Conservation (phyloP, 2,113 vertebrate species). For the Oceanites oceanicus region DNA sequence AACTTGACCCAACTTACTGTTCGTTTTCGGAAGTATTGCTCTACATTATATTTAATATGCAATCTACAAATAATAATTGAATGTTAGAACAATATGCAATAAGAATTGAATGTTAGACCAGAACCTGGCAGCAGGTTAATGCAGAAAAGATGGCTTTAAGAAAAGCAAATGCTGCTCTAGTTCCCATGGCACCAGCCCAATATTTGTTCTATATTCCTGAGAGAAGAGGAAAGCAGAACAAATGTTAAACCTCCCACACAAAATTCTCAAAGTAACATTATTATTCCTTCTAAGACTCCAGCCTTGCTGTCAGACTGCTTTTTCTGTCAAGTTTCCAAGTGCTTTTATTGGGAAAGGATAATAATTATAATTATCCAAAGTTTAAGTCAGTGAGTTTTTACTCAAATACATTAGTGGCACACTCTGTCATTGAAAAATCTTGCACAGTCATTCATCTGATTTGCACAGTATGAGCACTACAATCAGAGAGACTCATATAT, state of each 20-base stretch:
- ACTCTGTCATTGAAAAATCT: neutral
- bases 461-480: neutral
- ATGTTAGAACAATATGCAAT: neutral
- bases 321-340: constrained; percentile 18
- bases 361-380: neutral
- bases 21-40: neutral
- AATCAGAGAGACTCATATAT: neutral
- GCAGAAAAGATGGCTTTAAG: neutral
- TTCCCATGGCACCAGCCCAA: constrained; percentile 58
- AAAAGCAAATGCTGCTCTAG: constrained; percentile 6
- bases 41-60: neutral
- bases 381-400: neutral
- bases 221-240: constrained; percentile 49
- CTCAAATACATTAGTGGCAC: neutral
- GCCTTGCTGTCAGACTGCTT: neutral
- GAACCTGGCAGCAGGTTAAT: neutral
- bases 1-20: neutral
- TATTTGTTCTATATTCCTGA: constrained; percentile 41
- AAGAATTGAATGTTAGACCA: neutral
- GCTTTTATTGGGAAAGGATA: neutral
- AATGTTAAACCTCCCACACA: constrained; percentile 54
- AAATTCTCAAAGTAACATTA: constrained; percentile 30
- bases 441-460: neutral
- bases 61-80: neutral
- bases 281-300: neutral